phyloP scores from a whole-genome alignment of 2,113 vertebrate genomes.

The Felis catus region DNA sequence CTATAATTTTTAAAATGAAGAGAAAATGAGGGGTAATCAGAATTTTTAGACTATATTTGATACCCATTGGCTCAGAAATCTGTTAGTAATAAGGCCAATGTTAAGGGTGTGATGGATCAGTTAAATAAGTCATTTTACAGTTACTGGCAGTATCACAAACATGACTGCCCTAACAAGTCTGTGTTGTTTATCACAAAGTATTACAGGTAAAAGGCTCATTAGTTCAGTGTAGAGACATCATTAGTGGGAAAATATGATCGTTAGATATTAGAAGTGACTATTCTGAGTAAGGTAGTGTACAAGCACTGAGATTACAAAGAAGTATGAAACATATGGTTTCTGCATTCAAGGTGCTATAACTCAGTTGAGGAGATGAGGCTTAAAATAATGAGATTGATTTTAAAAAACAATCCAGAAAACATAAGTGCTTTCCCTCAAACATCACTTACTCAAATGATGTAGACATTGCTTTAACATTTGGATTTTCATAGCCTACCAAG shows the following conservation, averaged over 20 bases:
- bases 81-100: constrained; percentile 13
- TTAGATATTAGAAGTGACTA: not conserved
- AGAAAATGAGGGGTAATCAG: constrained; percentile 39
- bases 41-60: constrained; percentile 14
- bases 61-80: not conserved
- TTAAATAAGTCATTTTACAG: constrained; percentile 1
- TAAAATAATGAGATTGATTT: not conserved
- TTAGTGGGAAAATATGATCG: not conserved
- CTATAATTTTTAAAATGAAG: constrained; percentile 41
- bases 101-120: not conserved
- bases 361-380: not conserved
- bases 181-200: not conserved
- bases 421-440: not conserved
- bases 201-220: not conserved
- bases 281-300: not conserved
- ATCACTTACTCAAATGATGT: not conserved
- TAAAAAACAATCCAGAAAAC: not conserved
- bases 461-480: not conserved
- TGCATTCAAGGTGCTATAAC: not conserved
- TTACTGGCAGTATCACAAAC: not conserved
- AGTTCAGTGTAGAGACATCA: not conserved
- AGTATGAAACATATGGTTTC: not conserved
- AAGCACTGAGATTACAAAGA: not conserved
- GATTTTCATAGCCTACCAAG: not conserved
- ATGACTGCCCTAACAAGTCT: not conserved